A percentile compares a stretch with the other conserved stretches of the same genome.
Conservation (phyloP, 2,113 vertebrate species). For the Potamarius usumacintae region DNA sequence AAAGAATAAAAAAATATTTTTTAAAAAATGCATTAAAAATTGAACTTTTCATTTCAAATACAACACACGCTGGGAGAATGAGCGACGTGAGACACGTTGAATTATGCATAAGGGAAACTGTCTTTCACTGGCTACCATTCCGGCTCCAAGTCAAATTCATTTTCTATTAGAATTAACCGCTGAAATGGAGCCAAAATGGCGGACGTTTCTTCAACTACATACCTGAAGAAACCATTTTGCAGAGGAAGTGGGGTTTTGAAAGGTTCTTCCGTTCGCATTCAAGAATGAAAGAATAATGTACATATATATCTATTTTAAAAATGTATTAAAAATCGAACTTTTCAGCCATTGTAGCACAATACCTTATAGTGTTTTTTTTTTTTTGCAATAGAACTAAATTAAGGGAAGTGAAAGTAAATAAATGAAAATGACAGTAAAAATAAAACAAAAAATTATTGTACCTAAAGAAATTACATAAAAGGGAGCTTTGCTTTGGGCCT, state of each 20-base stretch:
- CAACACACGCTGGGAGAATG: constrained; percentile 48
- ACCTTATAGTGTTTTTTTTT: not conserved
- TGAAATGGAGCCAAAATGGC: constrained; percentile 5
- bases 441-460: too few relatives aligned
- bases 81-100: constrained; percentile 49
- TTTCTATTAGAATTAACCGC: not conserved
- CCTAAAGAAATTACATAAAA: not conserved
- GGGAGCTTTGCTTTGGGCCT: not conserved
- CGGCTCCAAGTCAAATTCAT: not conserved
- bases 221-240: not conserved
- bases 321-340: not conserved
- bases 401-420: not conserved
- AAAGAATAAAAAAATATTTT: too few relatives aligned
- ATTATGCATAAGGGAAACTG: not conserved
- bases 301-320: too few relatives aligned
- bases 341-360: not conserved
- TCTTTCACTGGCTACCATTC: not conserved
- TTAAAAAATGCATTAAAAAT: too few relatives aligned
- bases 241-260: not conserved
- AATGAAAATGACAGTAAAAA: not conserved
- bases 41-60: too few relatives aligned
- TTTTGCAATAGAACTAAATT: not conserved
- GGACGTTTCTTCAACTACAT: not conserved
- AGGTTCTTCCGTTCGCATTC: not conserved
- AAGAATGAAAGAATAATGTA: too few relatives aligned